Percentiles rank a stretch among this genome's conserved stretches.
Conservation (phyloP, 92 coral and sea anemone species). For the Phenganax subtilis region DNA sequence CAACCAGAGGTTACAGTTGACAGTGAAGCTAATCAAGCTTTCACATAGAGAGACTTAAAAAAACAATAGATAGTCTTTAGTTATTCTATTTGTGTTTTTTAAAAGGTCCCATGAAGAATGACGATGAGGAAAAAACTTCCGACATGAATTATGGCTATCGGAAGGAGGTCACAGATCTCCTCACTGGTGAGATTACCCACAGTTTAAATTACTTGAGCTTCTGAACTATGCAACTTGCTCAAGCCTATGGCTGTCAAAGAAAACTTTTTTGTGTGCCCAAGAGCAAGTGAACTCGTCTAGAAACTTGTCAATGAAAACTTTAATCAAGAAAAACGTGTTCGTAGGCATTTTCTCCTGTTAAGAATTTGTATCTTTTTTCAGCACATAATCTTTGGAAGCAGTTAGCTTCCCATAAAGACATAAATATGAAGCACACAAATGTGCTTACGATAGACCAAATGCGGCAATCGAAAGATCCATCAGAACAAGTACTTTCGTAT, state of each 20-base stretch:
- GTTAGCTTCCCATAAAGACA: conserved; percentile 53
- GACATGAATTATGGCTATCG: background rate
- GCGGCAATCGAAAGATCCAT: conserved; percentile 49
- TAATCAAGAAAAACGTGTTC: too few relatives aligned
- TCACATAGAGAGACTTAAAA: too few relatives aligned
- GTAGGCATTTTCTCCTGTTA: background rate
- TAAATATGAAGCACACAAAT: conserved; percentile 31
- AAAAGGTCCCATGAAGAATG: conserved; percentile 58
- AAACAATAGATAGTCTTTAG: conserved; percentile 18
- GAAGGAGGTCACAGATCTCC: background rate
- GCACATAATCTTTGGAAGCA: conserved; percentile 59
- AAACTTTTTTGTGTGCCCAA: too few relatives aligned
- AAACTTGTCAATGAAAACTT: too few relatives aligned
- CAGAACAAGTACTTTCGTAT: conserved; percentile 62
- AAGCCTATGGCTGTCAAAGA: too few relatives aligned
- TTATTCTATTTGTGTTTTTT: background rate
- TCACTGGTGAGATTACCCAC: background rate
- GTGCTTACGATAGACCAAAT: background rate
- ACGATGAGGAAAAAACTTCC: background rate
- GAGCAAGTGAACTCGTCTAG: too few relatives aligned
- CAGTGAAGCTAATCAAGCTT: too few relatives aligned
- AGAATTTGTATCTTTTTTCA: conserved; percentile 31
- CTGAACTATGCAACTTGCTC: background rate
- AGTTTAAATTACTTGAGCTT: background rate
- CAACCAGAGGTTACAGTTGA: background rate